A percentile compares a stretch with the other conserved stretches of the same genome.
Evolutionary conservation across 2,888 invertebrate species (phyloP).

Genomic region (Laothoe populi): DNA sequence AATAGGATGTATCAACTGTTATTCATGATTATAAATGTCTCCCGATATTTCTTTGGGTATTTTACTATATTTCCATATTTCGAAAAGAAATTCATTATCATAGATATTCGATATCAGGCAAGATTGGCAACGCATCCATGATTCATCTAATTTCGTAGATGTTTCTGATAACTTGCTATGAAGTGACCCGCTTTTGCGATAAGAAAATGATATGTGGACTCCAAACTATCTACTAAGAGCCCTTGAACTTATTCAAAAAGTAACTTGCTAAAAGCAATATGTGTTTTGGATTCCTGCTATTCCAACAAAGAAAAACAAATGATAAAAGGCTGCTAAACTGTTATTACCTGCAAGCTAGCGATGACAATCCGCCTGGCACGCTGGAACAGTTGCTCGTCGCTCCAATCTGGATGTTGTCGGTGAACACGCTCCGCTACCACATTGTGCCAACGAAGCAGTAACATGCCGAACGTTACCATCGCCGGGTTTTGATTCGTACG

Average conservation of each 20-base stretch:
- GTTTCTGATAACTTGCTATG: too few species aligned
- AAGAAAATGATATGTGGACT: too few species aligned
- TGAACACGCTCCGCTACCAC: slow-evolving; percentile 93
- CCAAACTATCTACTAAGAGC: too few species aligned
- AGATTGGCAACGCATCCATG: too few species aligned
- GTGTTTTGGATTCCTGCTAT: neutral
- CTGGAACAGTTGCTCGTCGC: slow-evolving; percentile 97
- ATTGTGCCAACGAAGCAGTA: slow-evolving; percentile 98
- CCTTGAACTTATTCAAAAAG: too few species aligned
- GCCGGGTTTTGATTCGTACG: slow-evolving; percentile 99
- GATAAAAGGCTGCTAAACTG: too few species aligned
- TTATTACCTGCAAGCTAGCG: slow-evolving; percentile 93
- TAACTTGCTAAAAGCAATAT: neutral
- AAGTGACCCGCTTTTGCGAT: too few species aligned
- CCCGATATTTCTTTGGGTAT: too few species aligned
- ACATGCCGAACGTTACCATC: slow-evolving; percentile 94
- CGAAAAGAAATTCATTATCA: neutral
- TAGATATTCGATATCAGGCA: neutral
- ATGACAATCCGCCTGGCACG: slow-evolving; percentile 94
- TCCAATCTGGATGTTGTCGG: slow-evolving; percentile 92
- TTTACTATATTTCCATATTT: too few species aligned
- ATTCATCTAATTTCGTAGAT: too few species aligned
- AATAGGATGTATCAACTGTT: neutral
- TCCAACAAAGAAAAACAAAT: neutral
- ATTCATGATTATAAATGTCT: neutral